A percentile compares a stretch with the other conserved stretches of the same genome.
These are phyloP conservation scores for Margarornis squamiger DNA, from an alignment of 2,797 vertebrate species.

Conservation along the genomic window DNA sequence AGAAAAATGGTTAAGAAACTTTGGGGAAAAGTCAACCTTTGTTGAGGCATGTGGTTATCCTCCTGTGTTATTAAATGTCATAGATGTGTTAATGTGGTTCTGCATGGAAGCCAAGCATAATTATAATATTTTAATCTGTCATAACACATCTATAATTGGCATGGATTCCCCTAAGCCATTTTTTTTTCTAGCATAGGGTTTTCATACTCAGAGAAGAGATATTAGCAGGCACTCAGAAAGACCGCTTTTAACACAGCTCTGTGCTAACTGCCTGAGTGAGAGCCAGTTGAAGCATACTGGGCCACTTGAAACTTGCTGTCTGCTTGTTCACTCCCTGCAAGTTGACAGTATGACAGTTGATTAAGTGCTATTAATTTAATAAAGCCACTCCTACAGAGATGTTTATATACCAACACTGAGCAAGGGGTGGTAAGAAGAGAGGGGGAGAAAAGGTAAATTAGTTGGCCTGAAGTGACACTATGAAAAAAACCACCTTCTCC, in stretches of 20 bases:
- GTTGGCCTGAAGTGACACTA: constrained; percentile 65
- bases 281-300: constrained; percentile 13
- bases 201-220: constrained; percentile 21
- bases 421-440: neutral
- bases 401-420: constrained; percentile 41
- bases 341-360: constrained; percentile 66
- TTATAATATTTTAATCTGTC: constrained; percentile 75
- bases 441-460: constrained; percentile 11
- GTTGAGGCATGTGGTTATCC: constrained; percentile 56
- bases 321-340: constrained; percentile 29
- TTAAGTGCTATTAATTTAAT: constrained; percentile 76
- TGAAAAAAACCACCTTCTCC: constrained; percentile 36
- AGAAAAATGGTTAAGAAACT: constrained; percentile 2
- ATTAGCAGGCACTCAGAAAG: constrained; percentile 35
- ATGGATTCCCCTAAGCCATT: constrained; percentile 59
- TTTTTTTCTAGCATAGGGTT: constrained; percentile 44
- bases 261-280: constrained; percentile 4
- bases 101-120: constrained; percentile 65
- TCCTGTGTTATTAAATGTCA: constrained; percentile 60
- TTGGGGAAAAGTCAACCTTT: constrained; percentile 22
- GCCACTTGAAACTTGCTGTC: constrained; percentile 39
- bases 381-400: constrained; percentile 54
- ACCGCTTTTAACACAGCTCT: constrained; percentile 30
- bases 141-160: constrained; percentile 70
- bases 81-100: constrained; percentile 62